Percentiles rank a stretch among this genome's conserved stretches.
Evolutionary conservation across 1,140 invertebrate species (phyloP).

Genomic region (Hormaphis cornu): DNA sequence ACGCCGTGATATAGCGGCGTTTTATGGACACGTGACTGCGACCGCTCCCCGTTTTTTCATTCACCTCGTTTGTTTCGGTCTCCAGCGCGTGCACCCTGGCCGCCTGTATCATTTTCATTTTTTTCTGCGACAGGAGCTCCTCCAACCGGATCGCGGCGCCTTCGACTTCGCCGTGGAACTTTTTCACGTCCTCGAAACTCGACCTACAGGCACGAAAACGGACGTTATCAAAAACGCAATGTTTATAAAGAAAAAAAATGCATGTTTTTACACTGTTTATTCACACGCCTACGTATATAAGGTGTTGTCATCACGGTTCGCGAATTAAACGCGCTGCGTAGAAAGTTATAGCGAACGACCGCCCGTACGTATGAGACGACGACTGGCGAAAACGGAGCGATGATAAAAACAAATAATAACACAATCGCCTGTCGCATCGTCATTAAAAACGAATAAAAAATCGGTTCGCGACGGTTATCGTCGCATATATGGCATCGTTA

Average conservation of each 20-base stretch:
- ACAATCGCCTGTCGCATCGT: too few species aligned
- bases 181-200: conserved; percentile 43
- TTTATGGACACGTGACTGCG: too few species aligned
- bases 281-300: not conserved
- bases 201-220: conserved; percentile 35
- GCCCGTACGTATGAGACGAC: not conserved
- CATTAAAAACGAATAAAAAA: conserved; percentile 8
- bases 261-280: not conserved
- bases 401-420: too few species aligned
- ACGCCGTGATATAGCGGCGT: too few species aligned
- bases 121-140: conserved; percentile 47
- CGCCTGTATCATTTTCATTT: conserved; percentile 48
- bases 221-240: not conserved
- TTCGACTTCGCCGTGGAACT: conserved; percentile 48
- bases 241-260: too few species aligned
- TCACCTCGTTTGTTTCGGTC: conserved; percentile 51
- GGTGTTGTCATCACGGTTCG: not conserved
- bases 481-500: too few species aligned
- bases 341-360: conserved; percentile 5
- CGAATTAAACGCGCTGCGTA: not conserved
- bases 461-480: not conserved
- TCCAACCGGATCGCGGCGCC: conserved; percentile 47
- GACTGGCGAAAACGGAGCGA: not conserved
- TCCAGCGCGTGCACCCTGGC: conserved; percentile 47
- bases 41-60: too few species aligned